Base-by-base conservation (phyloP, 2,113 vertebrate genomes). In the Chascanopsetta lugubris region DNA sequence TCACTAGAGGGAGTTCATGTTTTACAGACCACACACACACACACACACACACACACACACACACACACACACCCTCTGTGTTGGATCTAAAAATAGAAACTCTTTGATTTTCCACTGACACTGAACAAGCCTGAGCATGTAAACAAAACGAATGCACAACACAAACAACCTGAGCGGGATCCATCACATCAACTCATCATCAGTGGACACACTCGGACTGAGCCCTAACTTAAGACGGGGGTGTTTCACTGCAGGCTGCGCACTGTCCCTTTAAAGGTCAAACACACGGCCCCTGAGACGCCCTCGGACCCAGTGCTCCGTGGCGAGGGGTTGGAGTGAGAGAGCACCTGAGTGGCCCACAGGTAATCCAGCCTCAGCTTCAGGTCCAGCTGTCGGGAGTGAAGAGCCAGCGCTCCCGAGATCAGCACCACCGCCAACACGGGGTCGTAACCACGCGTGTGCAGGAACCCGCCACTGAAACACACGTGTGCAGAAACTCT, bases 301-400 rank as follows among this genome's bases (percentile, higher is more conserved):
- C n/a, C n/a, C 34, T 10, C 15, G 15, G n/a, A 40, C 4, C 6
- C 18, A 8, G n/a, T 13, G 13, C n/a, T 25, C 1, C 56, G n/a
- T 18, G 2, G 18, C 45, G 27, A 21, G n/a, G n/a, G 12, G 47
- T 15, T 36, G 2, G 20, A 21, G 3, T 22, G 12, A 22, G 2
- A 18, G 5, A 5, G 34, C 26, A 43, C 97, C 94, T 97, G 97
- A 49, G 93, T 93, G 2, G 96, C 94, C 97, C 97, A 99, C 83
- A 99, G 95, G 88, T 96, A 98, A 93, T 99, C 97, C 64, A 99
- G 92, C 56, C 97, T 92, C 74, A 98, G 91, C 81, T 94, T 97
- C 66, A 98, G 88, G 83, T 99, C 97, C 87, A 99, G 94, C 82
- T 99, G 97, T 66, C 97, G 93, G 43, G 95, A 97, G 49, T 99